Evolutionary conservation across 2,888 invertebrate species (phyloP).

Genomic region (Eueremaeus valkanovi): DNA sequence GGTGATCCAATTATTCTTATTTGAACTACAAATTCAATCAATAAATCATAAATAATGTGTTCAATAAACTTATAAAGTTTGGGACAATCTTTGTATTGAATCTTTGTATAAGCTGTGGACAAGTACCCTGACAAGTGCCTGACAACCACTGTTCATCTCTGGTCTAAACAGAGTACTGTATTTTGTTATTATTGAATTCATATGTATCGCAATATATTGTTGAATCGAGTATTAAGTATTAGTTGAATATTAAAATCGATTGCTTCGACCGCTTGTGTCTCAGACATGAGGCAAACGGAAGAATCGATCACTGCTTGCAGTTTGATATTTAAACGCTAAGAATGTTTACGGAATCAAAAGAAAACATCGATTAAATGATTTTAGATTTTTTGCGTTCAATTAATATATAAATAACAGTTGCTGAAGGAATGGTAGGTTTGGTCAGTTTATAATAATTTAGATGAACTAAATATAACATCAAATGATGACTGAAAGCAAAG

Average conservation of each 20-base stretch:
- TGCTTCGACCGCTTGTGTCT: slow-evolving; percentile 10
- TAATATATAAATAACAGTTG: slow-evolving; percentile 18
- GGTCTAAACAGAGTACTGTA: too few relatives aligned
- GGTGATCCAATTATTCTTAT: too few relatives aligned
- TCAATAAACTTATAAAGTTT: too few relatives aligned
- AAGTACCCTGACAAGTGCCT: too few relatives aligned
- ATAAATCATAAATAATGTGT: too few relatives aligned
- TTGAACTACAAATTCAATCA: too few relatives aligned
- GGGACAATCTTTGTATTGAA: too few relatives aligned
- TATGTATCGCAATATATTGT: slow-evolving; percentile 17
- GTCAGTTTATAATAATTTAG: not conserved
- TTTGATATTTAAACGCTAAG: slow-evolving; percentile 24
- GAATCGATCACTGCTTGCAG: slow-evolving; percentile 20
- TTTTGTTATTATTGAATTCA: too few relatives aligned
- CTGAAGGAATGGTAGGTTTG: not conserved
- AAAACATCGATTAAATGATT: slow-evolving; percentile 19
- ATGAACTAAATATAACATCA: not conserved
- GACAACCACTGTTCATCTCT: too few relatives aligned
- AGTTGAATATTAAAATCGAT: slow-evolving; percentile 9
- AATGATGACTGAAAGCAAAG: slow-evolving; percentile 8
- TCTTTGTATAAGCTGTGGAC: too few relatives aligned
- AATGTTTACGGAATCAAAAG: slow-evolving; percentile 18
- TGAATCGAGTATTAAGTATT: slow-evolving; percentile 9
- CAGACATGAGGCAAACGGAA: not conserved
- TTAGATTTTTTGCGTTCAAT: not conserved